Base-by-base conservation (phyloP, 1,140 invertebrate species). In the Rhopalosiphum padi region DNA sequence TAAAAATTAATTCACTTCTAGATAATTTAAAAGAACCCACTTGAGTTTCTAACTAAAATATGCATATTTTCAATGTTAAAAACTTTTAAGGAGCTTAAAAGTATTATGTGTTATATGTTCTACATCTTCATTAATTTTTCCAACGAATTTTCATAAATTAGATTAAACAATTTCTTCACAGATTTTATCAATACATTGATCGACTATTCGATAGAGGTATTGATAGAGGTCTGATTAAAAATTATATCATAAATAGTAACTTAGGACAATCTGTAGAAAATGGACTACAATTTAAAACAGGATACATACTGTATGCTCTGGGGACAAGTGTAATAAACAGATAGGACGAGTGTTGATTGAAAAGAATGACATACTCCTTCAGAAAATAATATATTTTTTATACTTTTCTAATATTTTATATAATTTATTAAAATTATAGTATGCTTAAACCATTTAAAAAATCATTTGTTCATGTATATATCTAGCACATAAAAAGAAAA, bases 161-260 rank as follows among this genome's bases (percentile, higher is more conserved):
- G 4, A 77, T 77, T 77, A 5, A 11, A 35, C 15, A n/a, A 77
- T 77, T 1, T 18, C n/a, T 68, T 68, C 60, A n/a, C 60, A 30
- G 1, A 68, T 68, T 0, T 41, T 23, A 3, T 11, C 22, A 2
- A 25, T 43, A 23, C 23, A 41, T 43, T 41, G 25, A 43, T 43
- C 41, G 30, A 6, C 30, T 46, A 46, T n/a, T 85, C 23, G 4
- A 41, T 23, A 2, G 23, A 5, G 35, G 11, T 51, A 21, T 77
- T 77, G n/a, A n/a, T n/a, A n/a, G n/a, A n/a, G 86, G 86, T 22
- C 6, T 48, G n/a, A 51, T 88, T 51, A 88, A 88, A 88, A 88
- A 88, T 88, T 48, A 88, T 51, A 88, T 23, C 18, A 18, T 46
- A 77, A 30, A 88, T 88, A 51, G 30, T 88, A 88, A 35, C 46